phyloP scores from a whole-genome alignment of 2,888 invertebrate genomes.

The Agriopis aurantiaria region DNA sequence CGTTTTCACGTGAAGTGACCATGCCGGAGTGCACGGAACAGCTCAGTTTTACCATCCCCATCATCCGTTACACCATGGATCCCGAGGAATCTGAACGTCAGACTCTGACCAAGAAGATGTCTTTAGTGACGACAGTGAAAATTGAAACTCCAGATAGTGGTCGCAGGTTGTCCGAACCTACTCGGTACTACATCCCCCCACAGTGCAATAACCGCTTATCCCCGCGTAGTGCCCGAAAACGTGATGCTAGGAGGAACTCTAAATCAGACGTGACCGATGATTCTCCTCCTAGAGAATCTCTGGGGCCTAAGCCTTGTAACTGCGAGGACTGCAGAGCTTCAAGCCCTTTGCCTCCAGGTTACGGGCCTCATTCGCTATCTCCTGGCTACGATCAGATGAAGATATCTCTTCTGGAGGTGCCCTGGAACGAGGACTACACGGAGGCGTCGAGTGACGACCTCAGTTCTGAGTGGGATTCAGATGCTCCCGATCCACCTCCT shows the following conservation, averaged over 20 bases:
- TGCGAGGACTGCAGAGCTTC: constrained; percentile 83
- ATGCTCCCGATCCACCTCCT: constrained; percentile 87
- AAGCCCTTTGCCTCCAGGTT: constrained; percentile 82
- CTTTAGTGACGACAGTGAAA: constrained; percentile 76
- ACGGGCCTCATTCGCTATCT: constrained; percentile 78
- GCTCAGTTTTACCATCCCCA: constrained; percentile 77
- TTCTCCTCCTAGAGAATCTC: constrained; percentile 62
- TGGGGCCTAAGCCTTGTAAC: constrained; percentile 77
- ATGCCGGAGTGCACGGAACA: constrained; percentile 84
- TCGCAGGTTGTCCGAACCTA: constrained; percentile 75
- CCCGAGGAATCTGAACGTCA: constrained; percentile 75
- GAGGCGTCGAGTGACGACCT: constrained; percentile 97
- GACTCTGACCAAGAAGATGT: constrained; percentile 77
- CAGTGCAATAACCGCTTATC: constrained; percentile 81
- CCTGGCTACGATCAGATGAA: constrained; percentile 94
- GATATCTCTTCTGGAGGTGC: constrained; percentile 91
- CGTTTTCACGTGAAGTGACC: constrained; percentile 63
- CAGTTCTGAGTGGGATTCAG: constrained; percentile 97
- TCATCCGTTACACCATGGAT: constrained; percentile 82
- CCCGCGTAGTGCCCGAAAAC: constrained; percentile 77
- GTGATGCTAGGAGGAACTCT: constrained; percentile 72
- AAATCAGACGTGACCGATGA: constrained; percentile 67
- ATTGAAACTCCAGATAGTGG: constrained; percentile 79
- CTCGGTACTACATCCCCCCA: constrained; percentile 78
- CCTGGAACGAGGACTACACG: constrained; percentile 92